phyloP scores from a whole-genome alignment of 2,113 vertebrate species.

The Caretta caretta region DNA sequence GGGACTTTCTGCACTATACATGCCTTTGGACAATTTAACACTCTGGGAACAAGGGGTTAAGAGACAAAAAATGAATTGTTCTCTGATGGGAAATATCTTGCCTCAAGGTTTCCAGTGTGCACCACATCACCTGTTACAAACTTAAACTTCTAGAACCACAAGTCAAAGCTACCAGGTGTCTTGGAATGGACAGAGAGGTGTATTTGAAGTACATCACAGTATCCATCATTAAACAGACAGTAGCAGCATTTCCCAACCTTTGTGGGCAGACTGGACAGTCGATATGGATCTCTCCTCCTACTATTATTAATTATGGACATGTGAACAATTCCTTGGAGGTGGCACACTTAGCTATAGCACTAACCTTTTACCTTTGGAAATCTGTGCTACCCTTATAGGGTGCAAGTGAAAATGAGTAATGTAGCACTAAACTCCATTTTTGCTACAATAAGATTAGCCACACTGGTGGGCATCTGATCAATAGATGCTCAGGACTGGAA shows the following conservation, averaged over 20 bases:
- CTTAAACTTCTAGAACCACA: constrained; percentile 26
- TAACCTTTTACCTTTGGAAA: constrained; percentile 24
- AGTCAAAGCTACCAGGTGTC: neutral
- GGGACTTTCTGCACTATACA: neutral
- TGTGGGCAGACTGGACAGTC: neutral
- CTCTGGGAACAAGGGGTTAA: neutral
- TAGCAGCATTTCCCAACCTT: neutral
- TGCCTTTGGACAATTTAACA: constrained; percentile 4
- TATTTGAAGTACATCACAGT: constrained; percentile 2
- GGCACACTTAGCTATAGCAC: constrained; percentile 10
- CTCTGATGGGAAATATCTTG: constrained; percentile 13
- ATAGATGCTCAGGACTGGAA: neutral
- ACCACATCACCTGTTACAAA: constrained; percentile 34
- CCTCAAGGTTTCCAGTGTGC: neutral
- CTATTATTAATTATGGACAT: neutral
- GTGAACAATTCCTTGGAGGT: constrained; percentile 10
- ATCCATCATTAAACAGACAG: neutral
- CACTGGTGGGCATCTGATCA: constrained; percentile 30
- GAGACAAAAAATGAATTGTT: constrained; percentile 39
- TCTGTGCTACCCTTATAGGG: neutral
- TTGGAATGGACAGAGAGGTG: constrained; percentile 33
- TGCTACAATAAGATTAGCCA: constrained; percentile 27
- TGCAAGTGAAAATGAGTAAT: neutral
- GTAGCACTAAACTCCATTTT: constrained; percentile 52
- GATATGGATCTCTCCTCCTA: neutral